A percentile compares a stretch with the other conserved stretches of the same genome.
phyloP scores from a whole-genome alignment of 2,888 invertebrate genomes.

The Leuctra nigra region DNA sequence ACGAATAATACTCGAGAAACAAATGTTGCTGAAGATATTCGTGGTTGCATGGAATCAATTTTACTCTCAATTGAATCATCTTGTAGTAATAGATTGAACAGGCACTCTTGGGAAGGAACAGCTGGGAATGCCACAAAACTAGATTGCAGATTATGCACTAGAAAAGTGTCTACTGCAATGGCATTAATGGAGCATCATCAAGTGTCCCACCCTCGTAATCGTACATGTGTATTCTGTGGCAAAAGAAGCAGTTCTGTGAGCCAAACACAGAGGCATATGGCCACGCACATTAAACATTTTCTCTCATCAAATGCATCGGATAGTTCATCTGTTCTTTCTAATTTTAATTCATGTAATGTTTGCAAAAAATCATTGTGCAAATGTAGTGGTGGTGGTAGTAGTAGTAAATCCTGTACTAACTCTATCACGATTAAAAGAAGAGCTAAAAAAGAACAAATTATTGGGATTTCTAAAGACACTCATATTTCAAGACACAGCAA shows the following conservation, averaged over 20 bases:
- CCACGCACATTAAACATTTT: constrained; percentile 12
- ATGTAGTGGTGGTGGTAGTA: no score
- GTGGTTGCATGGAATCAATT: constrained; percentile 19
- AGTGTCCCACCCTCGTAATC: constrained; percentile 23
- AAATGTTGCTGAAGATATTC: background rate
- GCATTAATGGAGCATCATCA: constrained; percentile 23
- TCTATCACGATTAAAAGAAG: no score
- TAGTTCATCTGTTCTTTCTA: background rate
- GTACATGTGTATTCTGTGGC: constrained; percentile 27
- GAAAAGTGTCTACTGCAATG: constrained; percentile 1
- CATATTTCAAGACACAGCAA: constrained; percentile 22
- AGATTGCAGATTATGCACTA: constrained; percentile 22
- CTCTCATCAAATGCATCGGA: background rate
- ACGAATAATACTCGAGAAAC: background rate
- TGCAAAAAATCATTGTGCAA: constrained; percentile 24
- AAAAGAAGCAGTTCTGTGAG: constrained; percentile 23
- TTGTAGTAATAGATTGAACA: background rate
- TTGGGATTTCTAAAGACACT: constrained; percentile 4
- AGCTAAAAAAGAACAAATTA: no score
- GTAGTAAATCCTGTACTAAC: no score
- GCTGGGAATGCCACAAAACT: background rate
- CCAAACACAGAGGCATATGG: constrained; percentile 24
- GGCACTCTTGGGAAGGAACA: background rate
- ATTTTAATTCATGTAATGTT: constrained; percentile 16
- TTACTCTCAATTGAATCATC: constrained; percentile 13